Evolutionary conservation across 2,888 invertebrate genomes (phyloP).

Genomic region (Diloba caeruleocephala): DNA sequence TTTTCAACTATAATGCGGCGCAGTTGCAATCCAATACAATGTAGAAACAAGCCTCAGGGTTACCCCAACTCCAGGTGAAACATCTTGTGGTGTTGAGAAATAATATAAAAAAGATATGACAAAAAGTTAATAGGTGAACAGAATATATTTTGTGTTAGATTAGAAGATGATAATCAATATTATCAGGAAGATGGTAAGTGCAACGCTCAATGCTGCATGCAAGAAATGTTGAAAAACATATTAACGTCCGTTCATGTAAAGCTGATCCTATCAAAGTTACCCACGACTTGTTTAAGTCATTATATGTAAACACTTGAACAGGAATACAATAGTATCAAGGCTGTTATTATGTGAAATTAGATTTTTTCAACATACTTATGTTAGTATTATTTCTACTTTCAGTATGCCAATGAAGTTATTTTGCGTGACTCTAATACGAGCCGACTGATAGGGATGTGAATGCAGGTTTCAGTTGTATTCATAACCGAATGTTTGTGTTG

Average conservation of each 20-base stretch:
- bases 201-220: conserved; percentile 28
- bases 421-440: conserved; percentile 64
- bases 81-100: too few species aligned
- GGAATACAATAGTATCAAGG: conserved; percentile 45
- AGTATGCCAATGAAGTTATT: conserved; percentile 69
- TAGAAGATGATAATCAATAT: too few species aligned
- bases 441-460: conserved; percentile 35
- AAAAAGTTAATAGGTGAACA: too few species aligned
- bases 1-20: too few species aligned
- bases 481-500: conserved; percentile 2
- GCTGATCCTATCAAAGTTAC: conserved; percentile 37
- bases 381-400: conserved; percentile 4
- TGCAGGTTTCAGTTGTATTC: neutral
- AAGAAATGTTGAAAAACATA: conserved; percentile 42
- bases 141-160: too few species aligned
- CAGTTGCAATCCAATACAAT: too few species aligned
- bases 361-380: conserved; percentile 50
- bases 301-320: conserved; percentile 40
- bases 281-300: conserved; percentile 43
- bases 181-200: conserved; percentile 23
- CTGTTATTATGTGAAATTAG: conserved; percentile 46
- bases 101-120: too few species aligned
- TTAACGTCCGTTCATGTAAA: conserved; percentile 28
- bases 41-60: too few species aligned
- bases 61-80: too few species aligned